Evolutionary conservation across 2,797 vertebrate species (phyloP), one percentile per base, ranked within the genome.

Genomic region (Ara ararauna): DNA sequence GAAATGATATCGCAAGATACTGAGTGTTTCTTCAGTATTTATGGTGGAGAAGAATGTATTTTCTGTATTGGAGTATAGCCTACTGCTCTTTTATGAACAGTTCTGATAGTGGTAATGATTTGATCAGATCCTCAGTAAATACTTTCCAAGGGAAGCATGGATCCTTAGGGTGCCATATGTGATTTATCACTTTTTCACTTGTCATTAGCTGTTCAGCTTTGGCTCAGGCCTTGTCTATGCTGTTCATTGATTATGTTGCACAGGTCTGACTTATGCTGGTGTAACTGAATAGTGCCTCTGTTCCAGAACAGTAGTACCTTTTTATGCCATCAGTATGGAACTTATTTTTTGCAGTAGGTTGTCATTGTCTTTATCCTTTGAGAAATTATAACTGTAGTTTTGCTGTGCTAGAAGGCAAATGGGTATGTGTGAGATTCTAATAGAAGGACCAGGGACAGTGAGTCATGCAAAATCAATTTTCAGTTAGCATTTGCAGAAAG

Each of bases 101-200:
- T 70, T 85, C 73, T 89, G 40, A 18, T 72, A 84, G 23, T 85
- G 54, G 40, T 71, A 85, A 53, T 81, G 84, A 36, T 54, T 80
- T 93, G 36, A 65, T 78, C 80, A 44, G 66, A 54, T 79, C 22
- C 60, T 86, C 54, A 62, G 86, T 93, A 91, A 94, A 40, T 82
- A 36, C 47, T 77, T 87, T 32, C 42, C 18, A 71, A 77, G 17
- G 54, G 47, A 62, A 34, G 23, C n/a, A 36, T 30, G 21, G 32
- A 70, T 91, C 32, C 32, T 30, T 79, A 70, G 42, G 42, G 24
- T 94, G 62, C 30, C 66, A 54, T 47, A 53, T 23, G 24, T 77
- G 36, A 77, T 89, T 67, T 74, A 38, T 80, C 60, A 65, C 75
- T n/a, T 30, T 88, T 36, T 83, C 30, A 6, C 19, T 62, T 83